Base-by-base conservation (phyloP, 2,797 vertebrate genomes). In the Sandelia bainsii region DNA sequence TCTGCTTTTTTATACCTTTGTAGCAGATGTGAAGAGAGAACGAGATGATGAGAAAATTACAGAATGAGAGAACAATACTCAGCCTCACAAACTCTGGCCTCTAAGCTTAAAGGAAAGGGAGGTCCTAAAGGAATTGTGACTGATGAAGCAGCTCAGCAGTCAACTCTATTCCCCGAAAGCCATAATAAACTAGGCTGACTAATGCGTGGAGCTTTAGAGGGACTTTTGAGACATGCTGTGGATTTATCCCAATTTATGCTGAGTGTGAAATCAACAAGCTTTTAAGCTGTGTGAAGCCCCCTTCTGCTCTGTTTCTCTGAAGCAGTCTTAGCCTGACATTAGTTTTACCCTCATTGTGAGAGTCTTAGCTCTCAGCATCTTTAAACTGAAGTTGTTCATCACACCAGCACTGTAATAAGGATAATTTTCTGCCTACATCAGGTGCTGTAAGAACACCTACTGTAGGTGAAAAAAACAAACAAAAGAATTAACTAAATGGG, bases 201-300 rank as follows among this genome's bases (percentile, higher is more conserved):
- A 82, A 90, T 80, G 62, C 54, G 59, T 20, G 32, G 34, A 23
- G 79, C 83, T 82, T 77, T 39, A 46, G 63, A 69, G 34, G 77
- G 75, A 84, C 73, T 75, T 75, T 50, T 49, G 61, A 84, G 80
- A 76, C 85, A 53, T 11, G 46, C 65, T 23, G 50, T 9, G 69
- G 82, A 75, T 87, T 84, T 86, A 81, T 81, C 46, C 71, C 51
- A 67, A 75, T 82, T 86, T 78, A 87, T 78, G 77, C 69, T 44
- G 61, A 79, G 83, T 74, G 83, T 77, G 71, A 88, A 87, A 86
- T 86, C 82, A 80, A 85, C 83, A 84, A 84, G 83, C 77, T 77
- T 72, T 78, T 84, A 86, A 87, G 72, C 80, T 5, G n/a, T 0
- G 54, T 70, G 62, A 77, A 66, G 39, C 45, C 50, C 44, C 54